Evolutionary conservation across 1,140 invertebrate genomes (phyloP), one percentile per base, ranked within the genome.

Genomic region (Formica exsecta): DNA sequence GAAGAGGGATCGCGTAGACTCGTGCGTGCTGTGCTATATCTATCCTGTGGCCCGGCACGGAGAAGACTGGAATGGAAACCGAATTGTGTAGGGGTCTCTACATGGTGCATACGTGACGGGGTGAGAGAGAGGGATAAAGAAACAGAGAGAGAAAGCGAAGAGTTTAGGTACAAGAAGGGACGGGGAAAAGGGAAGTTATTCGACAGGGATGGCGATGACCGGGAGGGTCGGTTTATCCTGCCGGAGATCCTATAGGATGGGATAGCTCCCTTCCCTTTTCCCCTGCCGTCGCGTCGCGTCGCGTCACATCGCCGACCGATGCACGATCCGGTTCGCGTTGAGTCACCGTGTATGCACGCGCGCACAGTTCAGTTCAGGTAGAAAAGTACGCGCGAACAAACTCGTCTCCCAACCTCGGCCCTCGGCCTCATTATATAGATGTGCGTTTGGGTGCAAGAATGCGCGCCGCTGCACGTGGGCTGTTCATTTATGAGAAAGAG

Each of bases 21-120:
- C 65, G 65, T 19, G 51, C 13, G 25, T 32, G 32, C 22, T 66
- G 77, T 57, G 36, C 38, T 80, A 66, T 89, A 91, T 91, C 91
- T 91, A 90, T 89, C 64, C 89, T 73, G 86, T 86, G 85, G 86
- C 90, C 86, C 91, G 90, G 89, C 87, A 91, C 91, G 89, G 91
- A 91, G 90, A 91, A 90, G 92, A 94, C 93, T 93, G 93, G 90
- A 91, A 93, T 92, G 87, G 87, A 90, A 93, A 92, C 92, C 89
- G 93, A 94, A 94, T 93, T 94, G 93, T 94, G 93, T 94, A 91
- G 92, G 91, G 92, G 91, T 90, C 92, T 90, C 90, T 91, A 89
- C 85, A 65, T 80, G 48, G 70, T 83, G 88, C 91, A 84, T 88
- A 88, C 87, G 88, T 81, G 85, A 83, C 79, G 87, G 86, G 86